Percentiles rank a stretch among this genome's conserved stretches.
phyloP scores from a whole-genome alignment of 2,888 invertebrate genomes.

The Tipula helvola region DNA sequence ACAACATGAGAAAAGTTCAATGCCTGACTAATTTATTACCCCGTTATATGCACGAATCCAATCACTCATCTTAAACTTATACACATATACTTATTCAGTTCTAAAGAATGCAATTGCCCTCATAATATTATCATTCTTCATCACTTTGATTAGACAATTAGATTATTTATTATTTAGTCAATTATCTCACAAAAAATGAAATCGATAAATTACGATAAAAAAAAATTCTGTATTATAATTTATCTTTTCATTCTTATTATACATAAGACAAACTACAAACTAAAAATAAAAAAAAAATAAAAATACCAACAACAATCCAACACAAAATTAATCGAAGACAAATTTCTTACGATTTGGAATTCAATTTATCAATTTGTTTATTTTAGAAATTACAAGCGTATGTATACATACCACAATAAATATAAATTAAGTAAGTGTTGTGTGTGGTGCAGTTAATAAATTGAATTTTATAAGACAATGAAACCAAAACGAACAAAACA shows the following conservation, averaged over 20 bases:
- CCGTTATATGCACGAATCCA: neutral
- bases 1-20: neutral
- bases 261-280: neutral
- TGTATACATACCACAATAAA: neutral
- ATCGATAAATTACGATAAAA: slow-evolving; percentile 4
- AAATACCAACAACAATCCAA: neutral
- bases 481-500: neutral
- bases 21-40: neutral
- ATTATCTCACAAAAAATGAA: neutral
- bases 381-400: neutral
- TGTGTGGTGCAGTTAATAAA: neutral
- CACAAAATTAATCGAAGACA: neutral
- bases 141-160: neutral
- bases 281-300: neutral
- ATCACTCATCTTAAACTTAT: neutral
- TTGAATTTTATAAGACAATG: neutral
- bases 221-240: neutral
- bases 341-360: neutral
- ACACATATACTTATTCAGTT: neutral
- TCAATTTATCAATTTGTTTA: neutral
- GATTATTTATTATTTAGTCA: slow-evolving; percentile 4
- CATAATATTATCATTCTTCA: neutral
- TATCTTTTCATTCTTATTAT: neutral
- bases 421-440: neutral
- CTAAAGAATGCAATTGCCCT: neutral